phyloP scores from a whole-genome alignment of 2,888 invertebrate genomes.

The Drosophila dives region DNA sequence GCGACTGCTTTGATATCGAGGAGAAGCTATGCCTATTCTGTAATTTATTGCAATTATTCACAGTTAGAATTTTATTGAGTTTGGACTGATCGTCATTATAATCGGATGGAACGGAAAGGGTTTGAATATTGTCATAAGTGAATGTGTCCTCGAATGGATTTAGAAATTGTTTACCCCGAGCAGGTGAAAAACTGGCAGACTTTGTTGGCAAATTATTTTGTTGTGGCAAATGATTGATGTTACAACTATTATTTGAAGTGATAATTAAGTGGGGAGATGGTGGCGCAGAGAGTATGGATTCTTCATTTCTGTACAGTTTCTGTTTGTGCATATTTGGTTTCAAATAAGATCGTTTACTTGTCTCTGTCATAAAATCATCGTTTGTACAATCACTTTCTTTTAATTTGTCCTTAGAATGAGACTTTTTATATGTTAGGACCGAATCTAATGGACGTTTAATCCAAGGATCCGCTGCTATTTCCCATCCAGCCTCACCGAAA shows the following conservation, averaged over 20 bases:
- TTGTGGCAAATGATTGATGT: slow-evolving; percentile 46
- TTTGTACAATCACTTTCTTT: slow-evolving; percentile 64
- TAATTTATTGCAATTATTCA: slow-evolving; percentile 75
- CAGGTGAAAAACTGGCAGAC: slow-evolving; percentile 75
- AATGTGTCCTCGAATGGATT: slow-evolving; percentile 56
- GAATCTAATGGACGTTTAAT: slow-evolving; percentile 66
- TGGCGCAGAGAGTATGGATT: slow-evolving; percentile 75
- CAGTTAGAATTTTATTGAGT: slow-evolving; percentile 60
- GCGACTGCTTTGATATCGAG: slow-evolving; percentile 72
- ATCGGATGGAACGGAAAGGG: slow-evolving; percentile 27
- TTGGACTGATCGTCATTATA: slow-evolving; percentile 14
- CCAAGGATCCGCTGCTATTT: slow-evolving; percentile 77
- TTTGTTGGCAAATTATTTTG: slow-evolving; percentile 49
- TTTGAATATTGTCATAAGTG: slow-evolving; percentile 21
- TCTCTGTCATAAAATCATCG: slow-evolving; percentile 55
- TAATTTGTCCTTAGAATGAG: slow-evolving; percentile 23
- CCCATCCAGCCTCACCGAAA: slow-evolving; percentile 26
- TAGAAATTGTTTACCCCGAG: slow-evolving; percentile 57
- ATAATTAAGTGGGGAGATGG: slow-evolving; percentile 76
- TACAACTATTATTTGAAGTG: slow-evolving; percentile 60
- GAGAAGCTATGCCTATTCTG: slow-evolving; percentile 84
- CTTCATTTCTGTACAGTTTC: slow-evolving; percentile 58
- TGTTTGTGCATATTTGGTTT: slow-evolving; percentile 74
- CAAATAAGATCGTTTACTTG: slow-evolving; percentile 33
- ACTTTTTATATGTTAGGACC: neutral